Conservation (phyloP, 2,888 invertebrate genomes). For the Apodemia duryi region DNA sequence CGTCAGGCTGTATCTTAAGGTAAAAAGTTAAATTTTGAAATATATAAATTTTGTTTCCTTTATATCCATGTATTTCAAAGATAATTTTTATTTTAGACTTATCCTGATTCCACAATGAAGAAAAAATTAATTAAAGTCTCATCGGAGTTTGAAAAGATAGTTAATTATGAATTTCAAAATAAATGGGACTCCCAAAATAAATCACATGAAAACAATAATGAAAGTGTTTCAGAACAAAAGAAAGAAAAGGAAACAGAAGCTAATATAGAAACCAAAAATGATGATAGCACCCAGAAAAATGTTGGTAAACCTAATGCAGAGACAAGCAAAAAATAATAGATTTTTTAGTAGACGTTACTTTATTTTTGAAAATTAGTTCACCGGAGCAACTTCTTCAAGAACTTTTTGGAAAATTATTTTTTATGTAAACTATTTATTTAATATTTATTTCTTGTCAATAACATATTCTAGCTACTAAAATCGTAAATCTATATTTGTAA, state of each 20-base stretch:
- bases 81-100: conserved; percentile 48
- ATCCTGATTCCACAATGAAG: conserved; percentile 66
- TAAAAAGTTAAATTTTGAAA: conserved; percentile 39
- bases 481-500: conserved; percentile 22
- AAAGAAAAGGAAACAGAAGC: conserved; percentile 50
- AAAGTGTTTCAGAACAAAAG: conserved; percentile 29
- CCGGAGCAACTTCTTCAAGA: neutral
- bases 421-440: conserved; percentile 23
- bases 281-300: conserved; percentile 24
- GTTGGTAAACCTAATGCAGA: conserved; percentile 40
- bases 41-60: neutral
- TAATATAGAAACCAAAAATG: conserved; percentile 38
- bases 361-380: neutral
- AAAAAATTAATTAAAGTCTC: conserved; percentile 68
- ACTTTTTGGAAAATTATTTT: conserved; percentile 28
- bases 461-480: conserved; percentile 16
- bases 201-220: conserved; percentile 38
- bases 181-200: conserved; percentile 57
- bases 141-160: conserved; percentile 64
- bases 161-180: conserved; percentile 62
- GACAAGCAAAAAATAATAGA: conserved; percentile 44
- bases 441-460: conserved; percentile 28
- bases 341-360: neutral
- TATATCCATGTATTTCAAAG: neutral
- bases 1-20: conserved; percentile 81